phyloP scores from a whole-genome alignment of 2,888 invertebrate genomes.

The Chaetogeoica ovagalla region DNA sequence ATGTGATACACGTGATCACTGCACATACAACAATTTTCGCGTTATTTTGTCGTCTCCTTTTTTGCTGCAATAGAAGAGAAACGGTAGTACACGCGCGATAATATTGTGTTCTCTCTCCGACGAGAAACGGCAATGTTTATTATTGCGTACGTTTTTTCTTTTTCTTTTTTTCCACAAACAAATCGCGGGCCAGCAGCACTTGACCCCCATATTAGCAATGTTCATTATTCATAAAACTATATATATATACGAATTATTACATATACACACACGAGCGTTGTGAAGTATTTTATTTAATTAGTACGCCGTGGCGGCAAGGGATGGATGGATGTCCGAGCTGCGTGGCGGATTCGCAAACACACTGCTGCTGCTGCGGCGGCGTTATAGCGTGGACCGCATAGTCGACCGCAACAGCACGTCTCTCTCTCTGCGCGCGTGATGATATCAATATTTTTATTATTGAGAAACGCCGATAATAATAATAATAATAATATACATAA shows the following conservation, averaged over 20 bases:
- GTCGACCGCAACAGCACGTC: constrained; percentile 35
- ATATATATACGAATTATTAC: too few relatives aligned
- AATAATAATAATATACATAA: too few relatives aligned
- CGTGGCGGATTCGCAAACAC: not conserved
- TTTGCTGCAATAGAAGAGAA: not conserved
- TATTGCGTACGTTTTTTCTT: not conserved
- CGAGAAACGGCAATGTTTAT: too few relatives aligned
- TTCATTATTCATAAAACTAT: not conserved
- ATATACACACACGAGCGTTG: too few relatives aligned
- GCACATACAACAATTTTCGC: too few relatives aligned
- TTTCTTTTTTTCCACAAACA: too few relatives aligned
- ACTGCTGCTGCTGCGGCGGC: not conserved
- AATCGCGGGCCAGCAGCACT: not conserved
- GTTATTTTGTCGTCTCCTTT: constrained; percentile 16
- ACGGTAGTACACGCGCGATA: not conserved
- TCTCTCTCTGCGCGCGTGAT: not conserved
- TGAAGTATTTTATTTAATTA: too few relatives aligned
- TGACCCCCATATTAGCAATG: too few relatives aligned
- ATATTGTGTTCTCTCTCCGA: not conserved
- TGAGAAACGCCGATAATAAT: constrained; percentile 21
- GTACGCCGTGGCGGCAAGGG: too few relatives aligned
- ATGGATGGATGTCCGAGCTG: not conserved
- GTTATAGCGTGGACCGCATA: not conserved
- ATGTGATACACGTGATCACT: too few relatives aligned
- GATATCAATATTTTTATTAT: not conserved